phyloP scores from a whole-genome alignment of 2,113 vertebrate genomes.

The Erpornis zantholeuca region DNA sequence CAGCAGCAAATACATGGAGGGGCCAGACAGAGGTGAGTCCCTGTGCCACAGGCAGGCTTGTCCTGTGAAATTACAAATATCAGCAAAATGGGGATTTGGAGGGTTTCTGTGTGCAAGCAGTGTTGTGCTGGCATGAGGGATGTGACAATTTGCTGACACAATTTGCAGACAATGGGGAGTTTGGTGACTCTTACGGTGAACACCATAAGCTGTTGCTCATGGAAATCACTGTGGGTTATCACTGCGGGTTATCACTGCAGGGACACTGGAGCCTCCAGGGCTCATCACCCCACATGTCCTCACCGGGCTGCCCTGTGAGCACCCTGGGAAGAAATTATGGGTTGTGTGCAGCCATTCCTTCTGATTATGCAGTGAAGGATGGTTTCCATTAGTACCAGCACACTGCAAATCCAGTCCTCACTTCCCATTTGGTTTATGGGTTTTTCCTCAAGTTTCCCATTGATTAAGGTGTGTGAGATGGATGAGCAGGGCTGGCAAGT shows the following conservation, averaged over 20 bases:
- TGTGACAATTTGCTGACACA: constrained; percentile 1
- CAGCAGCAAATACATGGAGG: background rate
- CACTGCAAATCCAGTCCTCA: background rate
- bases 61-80: background rate
- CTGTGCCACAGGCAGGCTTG: background rate
- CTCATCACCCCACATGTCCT: background rate
- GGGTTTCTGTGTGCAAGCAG: background rate
- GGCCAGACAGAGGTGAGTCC: background rate
- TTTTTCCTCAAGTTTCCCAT: background rate
- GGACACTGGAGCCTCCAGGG: background rate
- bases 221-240: background rate
- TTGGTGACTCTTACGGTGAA: background rate
- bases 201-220: background rate
- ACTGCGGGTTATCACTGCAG: rapidly evolving
- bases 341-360: background rate
- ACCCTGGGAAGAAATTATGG: background rate
- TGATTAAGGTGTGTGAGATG: background rate
- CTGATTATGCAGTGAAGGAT: background rate
- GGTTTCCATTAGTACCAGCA: background rate
- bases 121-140: background rate
- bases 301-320: background rate
- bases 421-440: background rate
- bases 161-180: background rate
- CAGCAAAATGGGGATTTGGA: background rate
- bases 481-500: background rate